A percentile compares a stretch with the other conserved stretches of the same genome.
Conservation (phyloP, 2,888 invertebrate genomes). For the Amblyjoppa fuscipennis region DNA sequence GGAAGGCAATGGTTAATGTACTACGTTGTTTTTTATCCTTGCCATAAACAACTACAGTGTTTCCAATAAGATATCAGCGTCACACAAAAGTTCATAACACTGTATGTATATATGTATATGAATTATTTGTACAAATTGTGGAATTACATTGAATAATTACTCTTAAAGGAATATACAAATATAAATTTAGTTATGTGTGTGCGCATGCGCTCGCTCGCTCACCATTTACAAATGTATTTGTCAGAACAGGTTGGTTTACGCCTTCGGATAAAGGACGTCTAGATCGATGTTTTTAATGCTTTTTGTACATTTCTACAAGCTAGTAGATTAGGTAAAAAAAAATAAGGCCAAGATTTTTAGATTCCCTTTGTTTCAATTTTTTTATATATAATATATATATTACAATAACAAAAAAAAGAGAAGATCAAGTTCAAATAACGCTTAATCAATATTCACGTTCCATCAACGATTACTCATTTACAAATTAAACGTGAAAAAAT, state of each 20-base stretch:
- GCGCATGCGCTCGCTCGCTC: conserved; percentile 22
- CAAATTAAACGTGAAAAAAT: conserved; percentile 27
- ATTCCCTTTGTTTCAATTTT: conserved; percentile 67
- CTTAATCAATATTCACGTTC: conserved; percentile 5
- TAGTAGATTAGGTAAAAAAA: conserved; percentile 77
- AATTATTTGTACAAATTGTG: conserved; percentile 63
- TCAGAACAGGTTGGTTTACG: conserved; percentile 26
- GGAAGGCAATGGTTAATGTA: conserved; percentile 27
- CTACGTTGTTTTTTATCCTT: background rate
- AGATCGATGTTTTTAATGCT: background rate
- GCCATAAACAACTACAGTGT: background rate
- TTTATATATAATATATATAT: conserved; percentile 67
- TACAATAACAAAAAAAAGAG: conserved; percentile 23
- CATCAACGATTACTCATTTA: background rate
- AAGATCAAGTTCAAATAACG: conserved; percentile 27
- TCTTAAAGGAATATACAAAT: conserved; percentile 72
- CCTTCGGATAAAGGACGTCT: conserved; percentile 16
- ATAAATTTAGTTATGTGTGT: conserved; percentile 58
- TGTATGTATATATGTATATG: background rate
- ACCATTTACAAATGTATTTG: conserved; percentile 36
- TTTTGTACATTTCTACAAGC: conserved; percentile 59
- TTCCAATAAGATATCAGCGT: background rate
- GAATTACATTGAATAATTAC: conserved; percentile 75
- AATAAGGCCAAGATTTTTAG: conserved; percentile 67
- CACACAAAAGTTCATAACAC: background rate